Base-by-base conservation (phyloP, 2,797 vertebrate species). In the Sebastes matsubarae region DNA sequence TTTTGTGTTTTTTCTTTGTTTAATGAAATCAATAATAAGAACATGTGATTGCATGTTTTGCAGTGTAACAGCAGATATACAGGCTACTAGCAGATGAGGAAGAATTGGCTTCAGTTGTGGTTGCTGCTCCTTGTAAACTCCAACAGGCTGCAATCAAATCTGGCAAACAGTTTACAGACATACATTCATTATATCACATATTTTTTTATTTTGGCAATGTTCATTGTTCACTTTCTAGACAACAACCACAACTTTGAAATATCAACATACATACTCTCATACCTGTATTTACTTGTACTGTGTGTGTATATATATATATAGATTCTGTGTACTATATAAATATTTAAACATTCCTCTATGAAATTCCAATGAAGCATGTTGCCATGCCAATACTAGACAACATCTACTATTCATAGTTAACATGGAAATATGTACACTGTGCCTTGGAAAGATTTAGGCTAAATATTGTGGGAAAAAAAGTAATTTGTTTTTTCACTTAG, bases 1-100 rank as follows among this genome's bases (percentile, higher is more conserved):
- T 30, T 85, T 27, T 75, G 59, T 85, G 29, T 80, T 73, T 46
- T 73, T 83, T 67, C 16, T 83, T 59, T 81, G 11, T 42, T 14
- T 46, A 22, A 42, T 69, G 3, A 66, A 36, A 32, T 20, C 18
- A 50, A 27, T 6, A 50, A 29, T 18, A 13, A 29, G 9, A 27
- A 27, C 4, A 4, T 72, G 6, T 72, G 46, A 27, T 12, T 50
- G 18, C 12, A 24, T n/a, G 14, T 38, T 1, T 25, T 52, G 29
- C 3, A 5, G 30, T 25, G n/a, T 61, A 2, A 14, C 34, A 24
- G 18, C 22, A 14, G 11, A 5, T 32, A 2, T 2, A 7, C 11
- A 64, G 75, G 36, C 18, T 38, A 46, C 10, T 16, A 13, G 36
- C 14, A 12, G 25, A 22, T 50, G 66, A 58, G 29, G 12, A 25